Conservation (phyloP, 2,797 vertebrate species). For the Danio choprae region DNA sequence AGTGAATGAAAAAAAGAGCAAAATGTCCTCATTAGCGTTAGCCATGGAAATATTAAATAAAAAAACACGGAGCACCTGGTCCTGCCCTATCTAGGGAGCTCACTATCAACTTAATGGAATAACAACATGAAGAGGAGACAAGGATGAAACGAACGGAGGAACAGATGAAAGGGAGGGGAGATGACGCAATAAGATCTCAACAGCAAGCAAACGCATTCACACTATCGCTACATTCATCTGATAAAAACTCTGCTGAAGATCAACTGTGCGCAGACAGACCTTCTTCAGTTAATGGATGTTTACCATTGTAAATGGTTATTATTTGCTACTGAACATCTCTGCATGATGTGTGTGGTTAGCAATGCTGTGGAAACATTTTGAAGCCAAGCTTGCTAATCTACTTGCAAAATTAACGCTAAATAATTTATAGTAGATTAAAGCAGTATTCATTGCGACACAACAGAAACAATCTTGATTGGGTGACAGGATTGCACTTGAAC, state of each 20-base stretch:
- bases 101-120: conserved; percentile 75
- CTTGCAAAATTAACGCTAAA: background rate
- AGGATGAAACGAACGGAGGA: conserved; percentile 70
- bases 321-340: background rate
- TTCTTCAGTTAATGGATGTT: background rate
- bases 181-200: conserved; percentile 80
- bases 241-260: conserved; percentile 37
- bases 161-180: conserved; percentile 67
- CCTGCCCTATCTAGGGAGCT: conserved; percentile 74
- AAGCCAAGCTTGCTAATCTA: background rate
- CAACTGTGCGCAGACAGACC: conserved; percentile 8
- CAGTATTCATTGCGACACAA: background rate
- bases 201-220: conserved; percentile 70
- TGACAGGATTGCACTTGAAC: background rate
- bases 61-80: conserved; percentile 68
- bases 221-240: conserved; percentile 69
- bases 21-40: conserved; percentile 52
- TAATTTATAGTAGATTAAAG: conserved; percentile 6
- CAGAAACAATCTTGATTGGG: background rate
- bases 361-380: background rate
- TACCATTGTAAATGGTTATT: background rate
- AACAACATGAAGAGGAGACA: conserved; percentile 72
- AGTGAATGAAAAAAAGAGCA: conserved; percentile 25
- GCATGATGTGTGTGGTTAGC: background rate
- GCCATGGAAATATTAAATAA: conserved; percentile 73